phyloP scores from a whole-genome alignment of 1,140 invertebrate genomes.

The Copidosoma floridanum region DNA sequence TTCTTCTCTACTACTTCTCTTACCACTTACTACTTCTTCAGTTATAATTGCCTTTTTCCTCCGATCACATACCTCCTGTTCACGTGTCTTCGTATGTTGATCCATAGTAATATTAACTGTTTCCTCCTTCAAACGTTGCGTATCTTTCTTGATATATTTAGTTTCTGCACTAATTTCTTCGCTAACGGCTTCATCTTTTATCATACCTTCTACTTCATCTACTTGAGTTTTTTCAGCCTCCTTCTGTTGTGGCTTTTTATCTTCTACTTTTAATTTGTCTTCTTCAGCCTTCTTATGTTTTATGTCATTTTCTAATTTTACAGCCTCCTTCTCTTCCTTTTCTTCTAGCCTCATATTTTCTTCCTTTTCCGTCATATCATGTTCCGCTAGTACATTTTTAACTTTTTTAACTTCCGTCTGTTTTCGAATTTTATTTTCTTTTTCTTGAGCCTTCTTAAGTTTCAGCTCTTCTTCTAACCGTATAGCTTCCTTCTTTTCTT shows the following conservation, averaged over 20 bases:
- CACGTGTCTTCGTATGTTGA: too few relatives aligned
- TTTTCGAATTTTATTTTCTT: constrained; percentile 12
- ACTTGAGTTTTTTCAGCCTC: constrained; percentile 10
- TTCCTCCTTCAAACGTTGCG: too few relatives aligned
- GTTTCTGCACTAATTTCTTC: neutral
- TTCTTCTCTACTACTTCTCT: too few relatives aligned
- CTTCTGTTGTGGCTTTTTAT: neutral
- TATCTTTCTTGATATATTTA: constrained; percentile 18
- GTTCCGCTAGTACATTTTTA: neutral
- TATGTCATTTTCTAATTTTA: neutral
- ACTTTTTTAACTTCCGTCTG: neutral
- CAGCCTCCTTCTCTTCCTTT: constrained; percentile 1
- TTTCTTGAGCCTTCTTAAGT: constrained; percentile 20
- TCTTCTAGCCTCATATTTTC: constrained; percentile 11
- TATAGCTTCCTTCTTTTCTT: constrained; percentile 22
- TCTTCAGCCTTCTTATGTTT: neutral
- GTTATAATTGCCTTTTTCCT: too few relatives aligned
- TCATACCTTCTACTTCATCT: constrained; percentile 20
- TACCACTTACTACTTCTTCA: too few relatives aligned
- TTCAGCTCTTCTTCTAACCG: neutral
- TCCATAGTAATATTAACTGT: too few relatives aligned
- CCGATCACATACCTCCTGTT: too few relatives aligned
- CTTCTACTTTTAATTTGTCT: constrained; percentile 20
- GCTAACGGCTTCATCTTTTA: constrained; percentile 18
- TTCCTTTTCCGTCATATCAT: neutral